phyloP scores from a whole-genome alignment of 2,113 vertebrate species.

The Aspiorhynchus laticeps region DNA sequence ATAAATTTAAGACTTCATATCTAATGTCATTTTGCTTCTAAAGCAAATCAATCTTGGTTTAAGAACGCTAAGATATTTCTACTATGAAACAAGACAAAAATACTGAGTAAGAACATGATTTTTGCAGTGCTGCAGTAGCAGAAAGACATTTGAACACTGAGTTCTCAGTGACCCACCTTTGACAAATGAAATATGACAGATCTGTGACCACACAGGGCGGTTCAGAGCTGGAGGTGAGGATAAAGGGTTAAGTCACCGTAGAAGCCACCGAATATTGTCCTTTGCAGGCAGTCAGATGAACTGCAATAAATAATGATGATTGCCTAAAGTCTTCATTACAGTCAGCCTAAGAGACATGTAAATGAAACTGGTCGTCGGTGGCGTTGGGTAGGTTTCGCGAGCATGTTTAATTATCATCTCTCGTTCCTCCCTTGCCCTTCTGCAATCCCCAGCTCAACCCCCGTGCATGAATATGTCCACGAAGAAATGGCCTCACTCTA shows the following conservation, averaged over 20 bases:
- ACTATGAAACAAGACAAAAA: too few species aligned
- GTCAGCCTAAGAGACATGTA: constrained; percentile 64
- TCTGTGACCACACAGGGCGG: neutral
- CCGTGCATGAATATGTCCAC: constrained; percentile 61
- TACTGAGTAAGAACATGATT: too few species aligned
- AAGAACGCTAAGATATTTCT: too few species aligned
- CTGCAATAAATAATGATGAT: constrained; percentile 71
- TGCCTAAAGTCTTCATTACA: constrained; percentile 67
- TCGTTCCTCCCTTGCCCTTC: constrained; percentile 36
- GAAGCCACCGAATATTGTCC: neutral
- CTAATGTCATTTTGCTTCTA: too few species aligned
- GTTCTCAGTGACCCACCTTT: neutral
- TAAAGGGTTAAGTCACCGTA: neutral
- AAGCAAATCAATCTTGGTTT: neutral
- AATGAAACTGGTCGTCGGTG: constrained; percentile 62
- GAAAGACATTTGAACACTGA: neutral
- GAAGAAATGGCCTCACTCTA: constrained; percentile 53
- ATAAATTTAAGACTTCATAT: too few species aligned
- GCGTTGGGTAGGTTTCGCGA: constrained; percentile 63
- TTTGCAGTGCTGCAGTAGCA: neutral
- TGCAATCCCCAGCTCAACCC: constrained; percentile 41
- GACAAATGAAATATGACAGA: constrained; percentile 37
- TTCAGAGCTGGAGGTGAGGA: neutral
- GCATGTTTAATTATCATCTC: constrained; percentile 71
- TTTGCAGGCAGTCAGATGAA: neutral